Conservation (phyloP, 2,797 vertebrate species). For the Tenualosa ilisha region DNA sequence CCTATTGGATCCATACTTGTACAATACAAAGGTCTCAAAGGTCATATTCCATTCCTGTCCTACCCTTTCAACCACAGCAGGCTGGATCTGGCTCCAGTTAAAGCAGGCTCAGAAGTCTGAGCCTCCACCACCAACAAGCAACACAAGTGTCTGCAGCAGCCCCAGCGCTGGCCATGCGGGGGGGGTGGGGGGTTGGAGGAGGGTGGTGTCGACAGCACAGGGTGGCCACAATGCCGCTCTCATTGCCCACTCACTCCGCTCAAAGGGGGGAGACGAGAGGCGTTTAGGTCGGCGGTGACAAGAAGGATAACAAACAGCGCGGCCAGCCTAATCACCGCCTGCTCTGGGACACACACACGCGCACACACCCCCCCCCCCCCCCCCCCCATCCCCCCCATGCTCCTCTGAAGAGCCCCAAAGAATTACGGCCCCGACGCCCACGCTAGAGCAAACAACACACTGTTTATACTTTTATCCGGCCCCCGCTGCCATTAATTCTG, state of each 20-base stretch:
- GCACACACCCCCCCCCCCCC: too few relatives aligned
- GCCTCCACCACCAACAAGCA: neutral
- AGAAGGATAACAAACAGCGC: slow-evolving; percentile 58
- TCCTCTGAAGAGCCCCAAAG: slow-evolving; percentile 53
- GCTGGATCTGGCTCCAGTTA: neutral
- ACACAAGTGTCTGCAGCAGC: neutral
- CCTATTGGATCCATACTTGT: neutral
- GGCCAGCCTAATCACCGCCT: slow-evolving; percentile 54
- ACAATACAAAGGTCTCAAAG: neutral
- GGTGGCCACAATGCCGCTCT: slow-evolving; percentile 25
- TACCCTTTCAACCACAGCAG: neutral
- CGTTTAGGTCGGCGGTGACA: slow-evolving; percentile 58
- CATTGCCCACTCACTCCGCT: neutral
- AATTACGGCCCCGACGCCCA: slow-evolving; percentile 63
- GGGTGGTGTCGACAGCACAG: neutral
- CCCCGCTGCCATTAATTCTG: slow-evolving; percentile 56
- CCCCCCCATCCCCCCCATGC: too few relatives aligned
- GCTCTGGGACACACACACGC: slow-evolving; percentile 6
- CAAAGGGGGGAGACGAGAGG: slow-evolving; percentile 40
- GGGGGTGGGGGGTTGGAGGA: too few relatives aligned
- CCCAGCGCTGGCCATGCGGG: too few relatives aligned
- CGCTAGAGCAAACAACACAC: slow-evolving; percentile 60
- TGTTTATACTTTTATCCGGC: slow-evolving; percentile 64
- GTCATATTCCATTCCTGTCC: neutral
- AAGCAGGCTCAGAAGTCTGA: neutral